These are phyloP conservation scores for Thysanoteuthis rhombus DNA, from an alignment of 2,888 invertebrate genomes.

Conservation along the genomic window DNA sequence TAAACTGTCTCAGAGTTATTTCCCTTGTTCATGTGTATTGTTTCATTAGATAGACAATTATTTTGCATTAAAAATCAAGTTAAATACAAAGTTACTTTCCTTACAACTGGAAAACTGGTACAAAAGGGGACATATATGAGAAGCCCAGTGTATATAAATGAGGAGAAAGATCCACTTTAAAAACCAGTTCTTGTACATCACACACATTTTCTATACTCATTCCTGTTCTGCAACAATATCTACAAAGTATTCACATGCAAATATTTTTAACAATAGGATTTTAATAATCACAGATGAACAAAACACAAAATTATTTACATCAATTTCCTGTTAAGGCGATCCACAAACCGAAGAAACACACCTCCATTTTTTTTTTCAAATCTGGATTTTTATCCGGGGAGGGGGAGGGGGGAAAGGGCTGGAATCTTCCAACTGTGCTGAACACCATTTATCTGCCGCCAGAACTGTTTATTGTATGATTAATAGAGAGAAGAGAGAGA, in stretches of 20 bases:
- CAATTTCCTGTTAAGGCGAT: background rate
- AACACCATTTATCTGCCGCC: background rate
- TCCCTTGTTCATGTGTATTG: no score
- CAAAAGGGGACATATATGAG: no score
- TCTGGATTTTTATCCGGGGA: background rate
- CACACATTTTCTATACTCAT: background rate
- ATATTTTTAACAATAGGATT: slow-evolving; percentile 12
- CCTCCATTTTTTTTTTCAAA: background rate
- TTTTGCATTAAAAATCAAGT: no score
- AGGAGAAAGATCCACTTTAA: background rate
- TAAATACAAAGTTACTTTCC: no score
- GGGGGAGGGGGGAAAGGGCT: background rate
- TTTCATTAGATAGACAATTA: no score
- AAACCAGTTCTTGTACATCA: background rate
- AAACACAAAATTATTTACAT: background rate
- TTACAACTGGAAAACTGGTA: no score
- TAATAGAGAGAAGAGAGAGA: background rate
- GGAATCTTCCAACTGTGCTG: background rate
- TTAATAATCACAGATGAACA: background rate
- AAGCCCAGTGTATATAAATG: no score
- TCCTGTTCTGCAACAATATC: background rate
- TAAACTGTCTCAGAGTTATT: no score
- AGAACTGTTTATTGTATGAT: background rate
- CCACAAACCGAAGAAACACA: background rate
- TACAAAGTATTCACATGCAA: slow-evolving; percentile 12